These are phyloP conservation scores for Passerculus sandwichensis DNA, from an alignment of 2,797 vertebrate species.

Conservation along the genomic window DNA sequence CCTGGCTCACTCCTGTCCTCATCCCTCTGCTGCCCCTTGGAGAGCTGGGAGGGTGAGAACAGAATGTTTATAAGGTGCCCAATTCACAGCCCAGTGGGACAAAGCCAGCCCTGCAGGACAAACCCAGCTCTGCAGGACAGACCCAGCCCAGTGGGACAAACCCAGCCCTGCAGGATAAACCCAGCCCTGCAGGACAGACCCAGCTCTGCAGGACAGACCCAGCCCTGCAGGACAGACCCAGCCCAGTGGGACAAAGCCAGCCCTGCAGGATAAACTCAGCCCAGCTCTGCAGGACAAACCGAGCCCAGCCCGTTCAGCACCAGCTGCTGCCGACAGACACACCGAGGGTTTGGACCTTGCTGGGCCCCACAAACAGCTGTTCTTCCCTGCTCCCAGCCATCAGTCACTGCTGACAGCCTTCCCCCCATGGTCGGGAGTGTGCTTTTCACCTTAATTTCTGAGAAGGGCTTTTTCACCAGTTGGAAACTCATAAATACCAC, in stretches of 20 bases:
- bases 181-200: background rate
- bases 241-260: too few species aligned
- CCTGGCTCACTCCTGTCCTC: background rate
- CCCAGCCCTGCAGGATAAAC: background rate
- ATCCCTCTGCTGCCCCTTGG: background rate
- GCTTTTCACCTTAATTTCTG: constrained; percentile 63
- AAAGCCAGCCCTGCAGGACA: too few species aligned
- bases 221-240: too few species aligned
- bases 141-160: too few species aligned
- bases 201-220: too few species aligned
- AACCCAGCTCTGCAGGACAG: too few species aligned
- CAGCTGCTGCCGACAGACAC: background rate
- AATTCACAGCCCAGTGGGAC: background rate
- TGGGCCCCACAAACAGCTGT: constrained; percentile 53
- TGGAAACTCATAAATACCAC: constrained; percentile 53
- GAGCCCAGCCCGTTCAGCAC: background rate
- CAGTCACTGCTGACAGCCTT: constrained; percentile 53
- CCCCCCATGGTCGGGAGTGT: background rate
- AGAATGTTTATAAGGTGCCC: constrained; percentile 10
- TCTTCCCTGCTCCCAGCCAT: background rate
- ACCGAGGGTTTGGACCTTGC: background rate
- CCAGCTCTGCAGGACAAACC: background rate
- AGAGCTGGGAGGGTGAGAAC: background rate
- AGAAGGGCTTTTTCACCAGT: constrained; percentile 22
- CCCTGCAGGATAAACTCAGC: too few species aligned